A percentile compares a stretch with the other conserved stretches of the same genome.
Conservation (phyloP, 2,113 vertebrate species). For the Reinhardtius hippoglossoides region DNA sequence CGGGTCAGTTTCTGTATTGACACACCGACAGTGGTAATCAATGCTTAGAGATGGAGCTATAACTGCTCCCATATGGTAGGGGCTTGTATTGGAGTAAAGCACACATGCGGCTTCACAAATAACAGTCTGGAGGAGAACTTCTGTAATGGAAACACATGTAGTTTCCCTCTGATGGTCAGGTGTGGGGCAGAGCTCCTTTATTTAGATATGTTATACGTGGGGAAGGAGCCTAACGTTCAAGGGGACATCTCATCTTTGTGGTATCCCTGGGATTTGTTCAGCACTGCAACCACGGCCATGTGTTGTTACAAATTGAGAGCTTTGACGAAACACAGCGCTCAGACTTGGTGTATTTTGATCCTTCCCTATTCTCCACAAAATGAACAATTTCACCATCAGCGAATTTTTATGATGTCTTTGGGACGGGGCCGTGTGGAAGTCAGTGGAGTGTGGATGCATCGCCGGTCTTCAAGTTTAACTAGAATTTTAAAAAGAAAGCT, state of each 20-base stretch:
- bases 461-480: not conserved
- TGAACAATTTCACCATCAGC: slow-evolving; percentile 5
- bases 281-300: not conserved
- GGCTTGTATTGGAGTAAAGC: slow-evolving; percentile 53
- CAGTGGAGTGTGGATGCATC: slow-evolving; percentile 22
- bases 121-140: slow-evolving; percentile 52
- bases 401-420: slow-evolving; percentile 7
- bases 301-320: slow-evolving; percentile 45
- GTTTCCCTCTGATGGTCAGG: slow-evolving; percentile 56
- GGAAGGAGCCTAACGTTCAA: slow-evolving; percentile 34
- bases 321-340: slow-evolving; percentile 41
- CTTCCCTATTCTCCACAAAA: not conserved
- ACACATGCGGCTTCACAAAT: slow-evolving; percentile 47
- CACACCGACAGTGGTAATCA: slow-evolving; percentile 59
- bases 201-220: slow-evolving; percentile 57
- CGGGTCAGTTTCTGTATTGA: slow-evolving; percentile 40
- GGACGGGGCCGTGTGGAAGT: not conserved
- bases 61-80: slow-evolving; percentile 63
- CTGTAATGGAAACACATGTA: slow-evolving; percentile 64
- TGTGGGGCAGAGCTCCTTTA: slow-evolving; percentile 50
- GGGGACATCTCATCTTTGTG: slow-evolving; percentile 32
- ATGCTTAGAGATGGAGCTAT: slow-evolving; percentile 34
- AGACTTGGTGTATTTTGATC: slow-evolving; percentile 18
- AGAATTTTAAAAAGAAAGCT: not conserved
- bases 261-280: slow-evolving; percentile 40